Evolutionary conservation across 1,140 invertebrate species (phyloP), one percentile per base, ranked within the genome.

Genomic region (Musca domestica): DNA sequence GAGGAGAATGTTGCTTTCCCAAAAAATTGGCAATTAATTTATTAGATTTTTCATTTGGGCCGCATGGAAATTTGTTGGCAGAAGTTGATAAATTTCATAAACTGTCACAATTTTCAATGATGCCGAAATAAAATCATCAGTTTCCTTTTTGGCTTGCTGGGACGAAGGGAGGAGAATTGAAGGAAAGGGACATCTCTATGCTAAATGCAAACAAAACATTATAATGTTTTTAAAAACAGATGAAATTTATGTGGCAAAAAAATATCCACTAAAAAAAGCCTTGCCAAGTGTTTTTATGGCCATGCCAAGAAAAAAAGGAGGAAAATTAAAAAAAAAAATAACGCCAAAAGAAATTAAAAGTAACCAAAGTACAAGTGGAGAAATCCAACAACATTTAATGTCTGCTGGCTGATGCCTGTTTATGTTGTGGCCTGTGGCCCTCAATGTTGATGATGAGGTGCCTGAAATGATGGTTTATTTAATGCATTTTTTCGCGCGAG

Each of bases 211-310:
- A 61, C 27, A 61, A 61, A 61, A 41, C 56, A 34, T 61, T 61
- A 61, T 61, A 58, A 41, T 61, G 56, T 34, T 41, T 41, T 12
- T 41, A 5, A 41, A 61, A 61, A 61, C 27, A 20, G 20, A 61
- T 25, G 34, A 61, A 61, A 61, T 61, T 61, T 61, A 61, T 41
- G 56, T 61, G 56, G 56, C 56, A 61, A 61, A 61, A n/a, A 61
- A 61, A 61, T 17, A 30, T 17, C 27, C 25, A 22, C 7, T 27
- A 30, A 34, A 27, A 23, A 58, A 61, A 23, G n/a, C 34, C 6
- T 41, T 41, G 34, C 34, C 34, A 41, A 41, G 34, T 41, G 10
- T 41, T 41, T 41, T 41, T 41, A 41, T 41, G 34, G 34, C n/a
- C 56, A 61, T 30, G 23, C 5, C 23, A 4, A 52, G 23, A 2